A percentile compares a stretch with the other conserved stretches of the same genome.
Evolutionary conservation across 1,140 invertebrate species (phyloP).

Genomic region (Calliphora vicina): DNA sequence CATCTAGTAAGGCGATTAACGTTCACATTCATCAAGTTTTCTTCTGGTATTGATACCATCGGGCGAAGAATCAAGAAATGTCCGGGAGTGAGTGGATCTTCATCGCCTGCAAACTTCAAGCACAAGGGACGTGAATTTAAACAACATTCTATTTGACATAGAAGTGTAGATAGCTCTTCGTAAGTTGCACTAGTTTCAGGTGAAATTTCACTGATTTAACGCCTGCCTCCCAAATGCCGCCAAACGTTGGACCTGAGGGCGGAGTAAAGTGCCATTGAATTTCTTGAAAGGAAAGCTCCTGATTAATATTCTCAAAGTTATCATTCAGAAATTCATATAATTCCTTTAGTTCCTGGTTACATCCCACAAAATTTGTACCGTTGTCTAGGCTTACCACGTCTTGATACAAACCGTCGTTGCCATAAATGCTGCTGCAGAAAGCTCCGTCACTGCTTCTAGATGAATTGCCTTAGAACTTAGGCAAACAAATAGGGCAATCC

Average conservation of each 20-base stretch:
- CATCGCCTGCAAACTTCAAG: constrained; percentile 42
- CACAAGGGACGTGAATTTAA: constrained; percentile 49
- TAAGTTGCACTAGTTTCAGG: constrained; percentile 44
- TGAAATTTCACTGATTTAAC: constrained; percentile 44
- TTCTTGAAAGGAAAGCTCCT: not conserved
- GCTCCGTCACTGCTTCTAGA: not conserved
- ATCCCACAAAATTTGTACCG: constrained; percentile 43
- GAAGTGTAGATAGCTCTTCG: constrained; percentile 49
- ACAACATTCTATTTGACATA: constrained; percentile 46
- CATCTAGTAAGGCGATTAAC: constrained; percentile 11
- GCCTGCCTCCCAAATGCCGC: constrained; percentile 42
- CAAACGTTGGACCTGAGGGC: constrained; percentile 40
- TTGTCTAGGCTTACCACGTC: constrained; percentile 22
- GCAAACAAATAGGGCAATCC: not conserved
- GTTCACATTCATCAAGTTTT: not conserved
- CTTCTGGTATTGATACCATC: constrained; percentile 34
- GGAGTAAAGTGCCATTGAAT: constrained; percentile 41
- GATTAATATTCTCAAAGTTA: not conserved
- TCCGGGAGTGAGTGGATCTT: constrained; percentile 44
- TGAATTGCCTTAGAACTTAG: not conserved
- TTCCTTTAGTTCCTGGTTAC: constrained; percentile 16
- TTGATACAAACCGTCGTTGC: not conserved
- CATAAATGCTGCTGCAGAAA: not conserved
- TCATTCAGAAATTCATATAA: not conserved
- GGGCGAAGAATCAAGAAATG: constrained; percentile 49